A percentile compares a stretch with the other conserved stretches of the same genome.
Conservation (phyloP, 1,140 invertebrate genomes). For the silkworm (Bombyx mori) region ASM3026992v2 NC_085114.1:3465501-3466000, state of each 20-base stretch:
- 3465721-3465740: conserved; percentile 55
- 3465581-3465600: conserved; percentile 44
- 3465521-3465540: conserved; percentile 51
- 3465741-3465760: conserved; percentile 51
- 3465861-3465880: conserved; percentile 21
- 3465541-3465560: conserved; percentile 53
- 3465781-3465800: conserved; percentile 47
- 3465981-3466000: conserved; percentile 35
- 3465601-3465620: conserved; percentile 55
- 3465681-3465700: conserved; percentile 57
- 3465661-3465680: conserved; percentile 54
- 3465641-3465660: conserved; percentile 52
- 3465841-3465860: conserved; percentile 29
- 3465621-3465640: conserved; percentile 49
- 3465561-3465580: conserved; percentile 46
- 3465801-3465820: conserved; percentile 53
- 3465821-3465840: conserved; percentile 48
- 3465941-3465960: conserved; percentile 47
- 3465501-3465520: conserved; percentile 62
- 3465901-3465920: conserved; percentile 45
- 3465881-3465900: conserved; percentile 36
- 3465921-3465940: conserved; percentile 41
- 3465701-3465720: conserved; percentile 51
- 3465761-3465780: conserved; percentile 47
- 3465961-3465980: conserved; percentile 36